Base-by-base conservation (phyloP, 30 jellyfish, hydroid and myxozoan species). In the Turritopsis dohrnii region DNA sequence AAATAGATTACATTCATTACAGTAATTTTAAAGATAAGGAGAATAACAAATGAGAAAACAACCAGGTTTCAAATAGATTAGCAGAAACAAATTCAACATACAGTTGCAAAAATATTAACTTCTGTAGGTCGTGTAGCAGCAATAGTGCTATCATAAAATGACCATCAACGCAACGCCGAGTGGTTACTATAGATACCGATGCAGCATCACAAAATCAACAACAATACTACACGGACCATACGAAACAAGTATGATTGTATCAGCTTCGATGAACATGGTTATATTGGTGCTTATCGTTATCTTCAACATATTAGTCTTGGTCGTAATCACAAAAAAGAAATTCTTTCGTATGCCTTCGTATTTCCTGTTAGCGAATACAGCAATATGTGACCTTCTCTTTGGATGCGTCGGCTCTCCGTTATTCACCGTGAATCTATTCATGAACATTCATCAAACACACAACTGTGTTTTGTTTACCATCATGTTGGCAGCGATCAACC, bases 391-490 rank as follows among this genome's bases (percentile, higher is more conserved):
- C 28, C 24, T 72, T 25, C 21, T 72, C 18, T n/a, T 19, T 21
- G 73, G 73, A 18, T 23, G 19, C 73, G 21, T 60, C 0, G 73
- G 73, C 19, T 23, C 21, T 18, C 73, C 73, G 21, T 21, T 23
- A 18, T 60, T 60, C 73, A 60, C 73, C 19, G 21, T 22, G 24
- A 30, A 23, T 23, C 24, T 3, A 13, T 52, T 74, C 19, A 26
- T 74, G 24, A n/a, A 26, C 52, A 23, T 23, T 0, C 72, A 74
- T n/a, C 28, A 24, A 30, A 24, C 83, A 1, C 83, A 74, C 65
- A 29, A 74, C 65, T 74, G 83, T 30, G 65, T 24, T 8, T 30
- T 24, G 41, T 74, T 74, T 29, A 74, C 65, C 7, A 74, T 74
- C 65, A 30, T 23, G 60, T 13, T 74, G 18, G 60, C 18, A 16